A percentile compares a stretch with the other conserved stretches of the same genome.
phyloP scores from a whole-genome alignment of 2,797 vertebrate genomes.

The Streptopelia turtur region DNA sequence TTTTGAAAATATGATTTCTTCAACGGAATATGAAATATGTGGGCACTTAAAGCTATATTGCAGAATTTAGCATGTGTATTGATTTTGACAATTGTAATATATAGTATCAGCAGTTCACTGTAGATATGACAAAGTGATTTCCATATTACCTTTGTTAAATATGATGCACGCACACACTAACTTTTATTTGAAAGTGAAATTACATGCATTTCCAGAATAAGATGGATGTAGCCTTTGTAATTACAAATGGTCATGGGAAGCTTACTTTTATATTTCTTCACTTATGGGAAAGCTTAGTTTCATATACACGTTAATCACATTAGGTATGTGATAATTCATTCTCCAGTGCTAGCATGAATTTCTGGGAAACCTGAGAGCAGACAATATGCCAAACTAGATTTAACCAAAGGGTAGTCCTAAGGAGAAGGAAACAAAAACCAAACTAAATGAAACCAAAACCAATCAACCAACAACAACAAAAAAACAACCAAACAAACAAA shows the following conservation, averaged over 20 bases:
- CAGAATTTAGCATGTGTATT: neutral
- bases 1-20: conserved; percentile 26
- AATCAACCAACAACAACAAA: fast-evolving
- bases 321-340: conserved; percentile 21
- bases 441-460: neutral
- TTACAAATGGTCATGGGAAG: neutral
- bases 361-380: conserved; percentile 2
- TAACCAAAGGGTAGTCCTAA: neutral
- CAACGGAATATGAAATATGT: conserved; percentile 12
- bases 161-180: neutral
- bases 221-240: conserved; percentile 18
- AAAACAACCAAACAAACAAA: neutral
- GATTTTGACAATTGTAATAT: conserved; percentile 1
- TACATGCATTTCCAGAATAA: conserved; percentile 20
- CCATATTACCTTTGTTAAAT: conserved; percentile 29
- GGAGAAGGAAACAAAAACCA: neutral
- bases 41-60: neutral
- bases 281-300: conserved; percentile 46
- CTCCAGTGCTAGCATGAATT: neutral
- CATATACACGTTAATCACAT: conserved; percentile 29
- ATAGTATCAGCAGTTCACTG: neutral
- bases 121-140: conserved; percentile 17
- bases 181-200: conserved; percentile 42
- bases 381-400: neutral
- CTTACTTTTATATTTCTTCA: conserved; percentile 42